A percentile compares a stretch with the other conserved stretches of the same genome.
These are phyloP conservation scores for Dolichopus griseipennis DNA, from an alignment of 2,888 invertebrate species.

Conservation along the genomic window DNA sequence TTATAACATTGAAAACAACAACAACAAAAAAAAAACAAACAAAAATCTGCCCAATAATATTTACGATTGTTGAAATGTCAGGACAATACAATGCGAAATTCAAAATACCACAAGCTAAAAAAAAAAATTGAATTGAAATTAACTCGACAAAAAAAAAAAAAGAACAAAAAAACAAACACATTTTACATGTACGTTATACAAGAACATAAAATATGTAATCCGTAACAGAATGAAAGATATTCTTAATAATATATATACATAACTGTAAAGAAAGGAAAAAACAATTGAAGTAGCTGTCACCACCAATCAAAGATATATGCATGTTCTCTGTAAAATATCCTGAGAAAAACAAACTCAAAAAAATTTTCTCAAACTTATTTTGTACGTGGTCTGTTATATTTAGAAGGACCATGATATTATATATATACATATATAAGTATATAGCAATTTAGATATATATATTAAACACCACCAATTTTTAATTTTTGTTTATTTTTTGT, in stretches of 20 bases:
- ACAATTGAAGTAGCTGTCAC: slow-evolving; percentile 4
- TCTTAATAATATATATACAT: neutral
- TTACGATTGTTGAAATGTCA: neutral
- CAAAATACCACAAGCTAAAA: neutral
- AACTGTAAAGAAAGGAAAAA: neutral
- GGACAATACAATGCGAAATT: slow-evolving; percentile 2
- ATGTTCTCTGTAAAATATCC: neutral
- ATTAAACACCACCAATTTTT: no score
- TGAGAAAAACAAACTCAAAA: neutral
- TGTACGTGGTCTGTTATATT: no score
- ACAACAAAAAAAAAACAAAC: neutral
- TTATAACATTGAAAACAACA: neutral
- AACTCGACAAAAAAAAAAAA: slow-evolving; percentile 1
- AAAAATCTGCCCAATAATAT: slow-evolving; percentile 1
- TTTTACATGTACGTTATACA: neutral
- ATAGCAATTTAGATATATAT: no score
- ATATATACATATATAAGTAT: no score
- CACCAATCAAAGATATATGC: slow-evolving; percentile 5
- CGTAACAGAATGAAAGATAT: neutral
- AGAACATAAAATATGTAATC: neutral
- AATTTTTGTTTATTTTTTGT: no score
- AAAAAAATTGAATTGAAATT: neutral
- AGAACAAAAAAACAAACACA: neutral
- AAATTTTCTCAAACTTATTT: neutral
- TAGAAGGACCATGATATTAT: no score